Base-by-base conservation (phyloP, 2,113 vertebrate genomes). In the Geococcyx californianus region DNA sequence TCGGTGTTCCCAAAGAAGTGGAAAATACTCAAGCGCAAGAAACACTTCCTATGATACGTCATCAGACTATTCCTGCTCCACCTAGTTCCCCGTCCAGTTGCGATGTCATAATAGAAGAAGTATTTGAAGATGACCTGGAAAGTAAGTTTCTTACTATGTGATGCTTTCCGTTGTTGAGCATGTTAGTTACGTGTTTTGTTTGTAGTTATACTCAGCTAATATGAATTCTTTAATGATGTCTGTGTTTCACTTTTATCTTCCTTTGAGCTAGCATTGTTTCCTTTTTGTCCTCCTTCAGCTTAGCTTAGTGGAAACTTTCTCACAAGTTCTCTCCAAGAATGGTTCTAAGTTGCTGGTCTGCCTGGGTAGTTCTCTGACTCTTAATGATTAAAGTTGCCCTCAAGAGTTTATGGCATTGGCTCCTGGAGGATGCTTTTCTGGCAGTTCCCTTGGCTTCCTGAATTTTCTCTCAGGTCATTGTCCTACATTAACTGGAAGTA, bases 61-160 rank as follows among this genome's bases (percentile, higher is more conserved):
- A 87, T 63, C 56, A 70, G 59, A 94, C 34, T 40, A 16, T 94
- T 82, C 38, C 58, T 64, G 13, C 56, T 60, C 79, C 91, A 6
- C 94, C 59, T 29, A 58, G 45, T 7, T 54, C 38, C 79, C 40
- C 29, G 17, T 95, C 96, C 68, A 93, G 63, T 33, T 97, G 98
- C 92, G 97, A 98, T 92, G 96, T 99, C 33, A 97, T 99, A 63
- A 96, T 99, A 88, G 98, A 99, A 95, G 98, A 99, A 96, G 81
- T 98, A 84, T 66, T 98, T 79, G 98, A 98, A 67, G 98, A 98
- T 79, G 70, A 88, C 38, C 33, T 93, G 42, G 92, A 96, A 94
- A 90, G 98, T 97, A 92, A 97, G 98, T 97, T 69, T 87, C 52
- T 84, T 58, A 49, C 63, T 93, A 79, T 3, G 40, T 69, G 44